Evolutionary conservation across 2,888 invertebrate species (phyloP), one percentile per base, ranked within the genome.

Genomic region (Euzophera pinguis): DNA sequence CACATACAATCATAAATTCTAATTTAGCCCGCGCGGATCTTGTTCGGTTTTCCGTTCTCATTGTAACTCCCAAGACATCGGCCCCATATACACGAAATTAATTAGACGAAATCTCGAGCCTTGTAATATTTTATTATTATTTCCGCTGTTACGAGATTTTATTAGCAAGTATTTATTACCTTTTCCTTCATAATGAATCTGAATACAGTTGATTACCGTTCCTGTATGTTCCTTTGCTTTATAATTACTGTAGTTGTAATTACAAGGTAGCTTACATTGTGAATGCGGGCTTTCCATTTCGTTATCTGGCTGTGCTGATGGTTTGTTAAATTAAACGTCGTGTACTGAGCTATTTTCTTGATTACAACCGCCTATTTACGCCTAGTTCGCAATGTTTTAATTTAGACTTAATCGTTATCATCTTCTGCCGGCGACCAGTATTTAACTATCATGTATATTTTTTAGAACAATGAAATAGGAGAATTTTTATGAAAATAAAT

Each of bases 1-100:
- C 82, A 86, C 84, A 85, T 82, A 86, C 87, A 89, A 86, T 89
- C 88, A 89, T 90, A 90, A 89, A 90, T 90, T 89, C 83, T 86
- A 87, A 90, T 90, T 90, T 90, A 80, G 78, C 81, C 10, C 29
- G 70, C 76, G 81, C 71, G 86, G 80, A 86, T 90, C 90, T 78
- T 77, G 86, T 88, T 88, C 80, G 81, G 86, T 84, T 81, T 82
- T 79, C 78, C 80, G 78, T 73, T 77, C 78, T 83, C 82, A 83
- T 85, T 88, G 88, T 79, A 78, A 76, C 82, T 86, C 89, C 86
- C 90, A 82, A 89, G 88, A 86, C 88, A 80, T 81, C 74, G 81
- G 76, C 85, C 85, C 84, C 80, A 76, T 74, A 84, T 83, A 86
- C 84, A 86, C 84, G 83, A 90, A 89, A 90, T 90, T 90, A 90